Base-by-base conservation (phyloP, 2,888 invertebrate genomes). In the Seira ritae region DNA sequence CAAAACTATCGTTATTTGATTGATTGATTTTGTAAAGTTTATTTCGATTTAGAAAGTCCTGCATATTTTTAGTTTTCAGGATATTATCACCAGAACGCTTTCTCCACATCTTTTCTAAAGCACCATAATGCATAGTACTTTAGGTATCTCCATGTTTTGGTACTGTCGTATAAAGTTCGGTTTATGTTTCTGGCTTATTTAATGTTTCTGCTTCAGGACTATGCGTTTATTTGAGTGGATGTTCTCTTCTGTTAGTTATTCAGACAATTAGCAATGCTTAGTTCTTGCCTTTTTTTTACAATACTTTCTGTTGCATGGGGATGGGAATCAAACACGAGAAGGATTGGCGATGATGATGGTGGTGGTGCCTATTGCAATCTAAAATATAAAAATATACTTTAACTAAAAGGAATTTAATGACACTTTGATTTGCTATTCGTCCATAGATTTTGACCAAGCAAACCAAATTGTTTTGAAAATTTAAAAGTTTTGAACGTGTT, bases 401-500 rank as follows among this genome's bases (percentile, higher is more conserved):
- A 1, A 2, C 60, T 19, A n/a, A 60, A 19, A 31, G 50, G 46
- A 71, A 20, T 24, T 50, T 15, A 72, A 19, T 12, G 55, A 12
- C 50, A 50, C 22, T 15, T 17, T 19, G n/a, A 67, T 55, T 77
- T 69, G 62, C 70, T 2, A 46, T 62, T n/a, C n/a, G 65, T 22
- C 31, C 46, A 37, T 23, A 42, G 69, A 31, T 46, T 50, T 20
- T 78, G 62, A 12, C 4, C 2, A n/a, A n/a, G 15, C 15, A 55
- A 55, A 55, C 55, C 55, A n/a, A 55, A 55, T 55, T n/a, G 15
- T 17, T 55, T 55, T 17, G n/a, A 55, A 55, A 55, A n/a, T 2
- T 17, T n/a, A 55, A 6, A 55, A 8, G 17, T 55, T 55, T 17
- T 3, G 3, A 55, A 55, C 15, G 12, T 68, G 24, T 55, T 69